Evolutionary conservation across 2,888 invertebrate species (phyloP).

Genomic region (Cosmia trapezina): DNA sequence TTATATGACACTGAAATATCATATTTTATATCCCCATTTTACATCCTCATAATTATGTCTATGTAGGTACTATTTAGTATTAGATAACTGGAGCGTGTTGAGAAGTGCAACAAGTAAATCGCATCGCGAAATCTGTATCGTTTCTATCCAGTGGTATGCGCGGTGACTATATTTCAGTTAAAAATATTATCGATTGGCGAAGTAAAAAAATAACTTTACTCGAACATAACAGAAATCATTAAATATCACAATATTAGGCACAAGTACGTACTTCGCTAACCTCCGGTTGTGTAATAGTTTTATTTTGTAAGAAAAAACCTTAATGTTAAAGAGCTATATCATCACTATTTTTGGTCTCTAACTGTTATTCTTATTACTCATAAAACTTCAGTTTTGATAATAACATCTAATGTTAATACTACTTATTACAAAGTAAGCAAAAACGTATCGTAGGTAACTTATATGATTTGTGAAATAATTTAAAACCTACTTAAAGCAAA

Average conservation of each 20-base stretch:
- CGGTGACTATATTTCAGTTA: neutral
- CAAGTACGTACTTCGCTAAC: no score
- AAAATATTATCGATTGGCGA: neutral
- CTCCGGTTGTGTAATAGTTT: no score
- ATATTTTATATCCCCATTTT: no score
- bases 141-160: neutral
- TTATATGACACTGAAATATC: no score
- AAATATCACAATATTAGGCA: neutral
- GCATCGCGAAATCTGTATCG: conserved; percentile 6
- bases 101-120: neutral
- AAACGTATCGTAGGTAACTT: no score
- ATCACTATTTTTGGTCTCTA: neutral
- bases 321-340: neutral
- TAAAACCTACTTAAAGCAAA: neutral
- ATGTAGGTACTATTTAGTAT: neutral
- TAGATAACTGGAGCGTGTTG: neutral
- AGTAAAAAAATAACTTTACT: neutral
- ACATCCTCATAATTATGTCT: neutral
- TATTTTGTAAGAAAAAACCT: no score
- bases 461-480: neutral
- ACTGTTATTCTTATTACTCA: neutral
- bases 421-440: neutral
- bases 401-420: neutral
- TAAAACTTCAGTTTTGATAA: neutral
- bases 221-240: no score